These are phyloP conservation scores for Drosophila saltans DNA, from an alignment of 1,140 invertebrate genomes.

Conservation along the genomic window DNA sequence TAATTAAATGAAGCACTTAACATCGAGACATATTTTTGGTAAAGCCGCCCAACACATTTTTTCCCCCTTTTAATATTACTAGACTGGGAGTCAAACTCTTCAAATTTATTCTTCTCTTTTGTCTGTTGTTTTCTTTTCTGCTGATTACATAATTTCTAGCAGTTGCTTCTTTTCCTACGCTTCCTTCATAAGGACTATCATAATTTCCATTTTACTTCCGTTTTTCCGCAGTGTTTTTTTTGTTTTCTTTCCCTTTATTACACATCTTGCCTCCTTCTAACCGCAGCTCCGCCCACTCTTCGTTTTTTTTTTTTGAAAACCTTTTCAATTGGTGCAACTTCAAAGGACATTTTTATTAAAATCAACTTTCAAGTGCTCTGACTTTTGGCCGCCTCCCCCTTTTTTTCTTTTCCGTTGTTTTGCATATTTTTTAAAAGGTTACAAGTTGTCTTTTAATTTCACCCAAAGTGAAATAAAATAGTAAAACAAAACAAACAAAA, in stretches of 20 bases:
- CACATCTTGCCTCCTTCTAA: constrained; percentile 15
- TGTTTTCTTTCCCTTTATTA: constrained; percentile 14
- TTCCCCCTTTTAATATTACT: neutral
- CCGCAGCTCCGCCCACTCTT: neutral
- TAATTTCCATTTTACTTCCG: constrained; percentile 73
- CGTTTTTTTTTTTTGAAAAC: neutral
- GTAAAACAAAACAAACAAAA: too few relatives aligned
- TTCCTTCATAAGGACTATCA: constrained; percentile 57
- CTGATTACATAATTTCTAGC: constrained; percentile 59
- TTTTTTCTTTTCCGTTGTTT: constrained; percentile 14
- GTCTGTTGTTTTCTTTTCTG: constrained; percentile 23
- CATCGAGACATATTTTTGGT: constrained; percentile 69
- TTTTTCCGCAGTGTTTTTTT: constrained; percentile 47
- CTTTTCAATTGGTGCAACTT: constrained; percentile 56
- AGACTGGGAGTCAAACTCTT: constrained; percentile 15
- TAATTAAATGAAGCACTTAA: constrained; percentile 81
- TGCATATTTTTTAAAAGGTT: constrained; percentile 9
- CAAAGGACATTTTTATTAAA: constrained; percentile 70
- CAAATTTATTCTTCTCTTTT: neutral
- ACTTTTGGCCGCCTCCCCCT: constrained; percentile 27
- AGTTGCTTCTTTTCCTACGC: constrained; percentile 53
- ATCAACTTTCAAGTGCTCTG: constrained; percentile 44
- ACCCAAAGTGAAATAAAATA: neutral
- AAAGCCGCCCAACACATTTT: constrained; percentile 10
- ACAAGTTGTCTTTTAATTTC: constrained; percentile 11